These are phyloP conservation scores for Loriculus beryllinus DNA, from an alignment of 2,797 vertebrate species.

Conservation along the genomic window DNA sequence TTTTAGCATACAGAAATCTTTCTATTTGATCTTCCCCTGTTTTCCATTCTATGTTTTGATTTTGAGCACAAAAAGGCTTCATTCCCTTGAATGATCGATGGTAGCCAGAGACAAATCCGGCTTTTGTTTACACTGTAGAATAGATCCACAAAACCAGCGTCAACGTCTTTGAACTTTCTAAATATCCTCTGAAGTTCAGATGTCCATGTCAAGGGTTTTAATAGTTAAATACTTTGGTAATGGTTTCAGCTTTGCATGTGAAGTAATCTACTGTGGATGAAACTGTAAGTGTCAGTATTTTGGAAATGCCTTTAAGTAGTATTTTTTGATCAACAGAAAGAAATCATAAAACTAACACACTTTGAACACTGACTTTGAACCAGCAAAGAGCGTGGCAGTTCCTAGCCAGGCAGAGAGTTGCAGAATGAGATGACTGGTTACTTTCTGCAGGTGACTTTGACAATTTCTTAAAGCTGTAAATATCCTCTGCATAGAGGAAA, in stretches of 20 bases:
- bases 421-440: not conserved
- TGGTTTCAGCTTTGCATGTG: not conserved
- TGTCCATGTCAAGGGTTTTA: not conserved
- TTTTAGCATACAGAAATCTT: not conserved
- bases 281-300: not conserved
- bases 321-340: conserved; percentile 19
- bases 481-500: not conserved
- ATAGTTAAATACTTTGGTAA: not conserved
- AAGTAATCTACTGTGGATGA: not conserved
- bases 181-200: not conserved
- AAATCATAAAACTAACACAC: not conserved
- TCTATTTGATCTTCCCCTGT: not conserved
- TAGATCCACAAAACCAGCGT: not conserved
- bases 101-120: not conserved
- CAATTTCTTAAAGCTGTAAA: not conserved
- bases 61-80: not conserved
- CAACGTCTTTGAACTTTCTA: not conserved
- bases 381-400: not conserved
- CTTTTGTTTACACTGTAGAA: not conserved
- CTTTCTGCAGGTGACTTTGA: conserved; percentile 1
- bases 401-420: not conserved
- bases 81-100: not conserved
- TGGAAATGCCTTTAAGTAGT: not conserved
- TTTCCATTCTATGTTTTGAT: not conserved
- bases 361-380: not conserved